Percentiles rank a stretch among this genome's conserved stretches.
Conservation (phyloP, 2,888 invertebrate species). For the Phlogophora meticulosa region DNA sequence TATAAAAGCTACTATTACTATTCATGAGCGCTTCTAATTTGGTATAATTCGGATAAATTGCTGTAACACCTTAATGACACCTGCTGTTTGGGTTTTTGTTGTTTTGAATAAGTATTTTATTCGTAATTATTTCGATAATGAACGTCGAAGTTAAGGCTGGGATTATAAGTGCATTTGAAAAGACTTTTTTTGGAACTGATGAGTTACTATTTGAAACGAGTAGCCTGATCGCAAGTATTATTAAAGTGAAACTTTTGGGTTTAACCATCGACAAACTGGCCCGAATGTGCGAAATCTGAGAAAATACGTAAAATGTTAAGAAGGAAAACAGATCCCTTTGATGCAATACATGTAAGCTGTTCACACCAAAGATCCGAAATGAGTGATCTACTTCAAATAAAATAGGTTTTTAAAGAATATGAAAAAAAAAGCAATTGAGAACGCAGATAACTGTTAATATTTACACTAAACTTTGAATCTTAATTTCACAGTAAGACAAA, state of each 20-base stretch:
- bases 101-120: slow-evolving; percentile 32
- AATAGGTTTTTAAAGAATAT: not conserved
- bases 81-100: slow-evolving; percentile 42
- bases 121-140: slow-evolving; percentile 19
- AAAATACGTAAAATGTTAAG: not conserved
- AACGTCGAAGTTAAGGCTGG: not conserved
- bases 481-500: slow-evolving; percentile 38
- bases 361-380: not conserved
- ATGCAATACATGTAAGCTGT: not conserved
- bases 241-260: not conserved
- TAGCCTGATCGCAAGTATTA: not conserved
- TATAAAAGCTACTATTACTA: slow-evolving; percentile 60
- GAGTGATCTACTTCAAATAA: not conserved
- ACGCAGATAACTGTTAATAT: slow-evolving; percentile 18
- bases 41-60: slow-evolving; percentile 60
- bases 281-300: not conserved
- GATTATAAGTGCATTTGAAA: not conserved
- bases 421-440: not conserved
- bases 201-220: too few species aligned
- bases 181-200: not conserved
- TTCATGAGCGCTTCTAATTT: slow-evolving; percentile 61
- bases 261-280: not conserved
- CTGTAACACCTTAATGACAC: slow-evolving; percentile 53
- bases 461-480: slow-evolving; percentile 7
- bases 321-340: slow-evolving; percentile 1